phyloP scores from a whole-genome alignment of 2,113 vertebrate genomes.

The Planiliza haematocheilus region DNA sequence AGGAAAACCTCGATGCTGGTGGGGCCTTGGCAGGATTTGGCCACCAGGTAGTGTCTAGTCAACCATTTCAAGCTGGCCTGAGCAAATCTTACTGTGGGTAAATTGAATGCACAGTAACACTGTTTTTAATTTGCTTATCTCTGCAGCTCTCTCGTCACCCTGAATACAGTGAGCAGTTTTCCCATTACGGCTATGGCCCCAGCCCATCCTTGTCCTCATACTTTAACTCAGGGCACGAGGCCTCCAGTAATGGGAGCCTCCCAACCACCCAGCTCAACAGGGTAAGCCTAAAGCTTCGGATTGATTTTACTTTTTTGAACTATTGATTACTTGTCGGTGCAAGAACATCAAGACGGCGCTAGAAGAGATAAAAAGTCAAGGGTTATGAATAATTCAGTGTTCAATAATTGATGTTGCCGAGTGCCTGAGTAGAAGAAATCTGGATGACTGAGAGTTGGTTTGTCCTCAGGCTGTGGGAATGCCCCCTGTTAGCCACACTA shows the following conservation, averaged over 20 bases:
- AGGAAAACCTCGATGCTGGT: conserved; percentile 79
- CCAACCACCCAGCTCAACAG: conserved; percentile 87
- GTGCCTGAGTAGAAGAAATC: not conserved
- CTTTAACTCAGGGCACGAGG: conserved; percentile 85
- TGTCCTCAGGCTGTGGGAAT: conserved; percentile 85
- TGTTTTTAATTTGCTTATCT: conserved; percentile 8
- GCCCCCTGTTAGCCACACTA: conserved; percentile 83
- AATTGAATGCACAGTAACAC: not conserved
- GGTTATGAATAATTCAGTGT: conserved; percentile 4
- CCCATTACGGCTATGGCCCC: conserved; percentile 77
- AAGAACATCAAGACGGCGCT: not conserved
- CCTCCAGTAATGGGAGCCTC: conserved; percentile 72
- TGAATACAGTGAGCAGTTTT: conserved; percentile 79
- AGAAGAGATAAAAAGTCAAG: conserved; percentile 6
- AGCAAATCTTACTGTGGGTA: not conserved
- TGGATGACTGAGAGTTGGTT: conserved; percentile 11
- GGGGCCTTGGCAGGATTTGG: conserved; percentile 80
- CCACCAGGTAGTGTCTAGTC: conserved; percentile 79
- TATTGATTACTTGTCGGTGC: conserved; percentile 27
- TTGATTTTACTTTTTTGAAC: not conserved
- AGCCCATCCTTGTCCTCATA: conserved; percentile 88
- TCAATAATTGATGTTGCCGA: conserved; percentile 41
- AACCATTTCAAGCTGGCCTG: not conserved
- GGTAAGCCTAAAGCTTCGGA: conserved; percentile 71
- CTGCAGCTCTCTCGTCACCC: conserved; percentile 64